Evolutionary conservation across 2,113 vertebrate genomes (phyloP), one percentile per base, ranked within the genome.

Genomic region (Machaerirhynchus nigripectus): DNA sequence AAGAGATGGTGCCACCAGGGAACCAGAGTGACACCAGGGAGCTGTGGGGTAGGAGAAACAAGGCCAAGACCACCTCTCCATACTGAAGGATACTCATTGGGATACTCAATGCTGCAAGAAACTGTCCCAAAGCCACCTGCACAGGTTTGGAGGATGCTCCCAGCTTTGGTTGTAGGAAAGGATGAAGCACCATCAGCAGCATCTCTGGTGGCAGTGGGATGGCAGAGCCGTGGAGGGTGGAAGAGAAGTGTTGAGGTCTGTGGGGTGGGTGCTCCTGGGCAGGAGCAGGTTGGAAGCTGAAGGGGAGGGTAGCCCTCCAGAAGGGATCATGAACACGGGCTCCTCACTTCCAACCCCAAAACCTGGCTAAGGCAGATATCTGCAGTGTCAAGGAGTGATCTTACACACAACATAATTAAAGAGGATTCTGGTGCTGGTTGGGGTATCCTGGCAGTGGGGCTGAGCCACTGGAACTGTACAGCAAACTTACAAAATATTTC

Each of bases 311-410:
- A 88, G 27, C 27, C 39, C 21, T 80, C 77, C 31, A 33, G n/a
- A 60, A 87, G 16, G 49, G 57, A 26, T 53, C 15, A 10, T 8
- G 10, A 28, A 14, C 35, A 7, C 0, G 1, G 4, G 23, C 40
- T 81, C 13, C 17, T 31, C 1, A 0, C 46, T 73, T 80, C 78
- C 73, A 65, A 17, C 21, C 65, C 47, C 35, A 56, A n/a, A 19
- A 57, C 57, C 61, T 39, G 57, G 24, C 78, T 74, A 30, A 59
- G 53, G 31, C 61, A 47, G 15, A 26, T 49, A 15, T 5, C 37
- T 59, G 44, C 30, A 44, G 65, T 33, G 30, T 10, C 0, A 0
- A 11, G 63, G 40, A 39, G 8, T 26, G 35, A 71, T 63, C 15
- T 74, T 8, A 16, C 40, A 20, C 1, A 3, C 7, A 39, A 13